These are phyloP conservation scores for Zaprionus obscuricornis DNA, from an alignment of 2,888 invertebrate species.

Conservation along the genomic window DNA sequence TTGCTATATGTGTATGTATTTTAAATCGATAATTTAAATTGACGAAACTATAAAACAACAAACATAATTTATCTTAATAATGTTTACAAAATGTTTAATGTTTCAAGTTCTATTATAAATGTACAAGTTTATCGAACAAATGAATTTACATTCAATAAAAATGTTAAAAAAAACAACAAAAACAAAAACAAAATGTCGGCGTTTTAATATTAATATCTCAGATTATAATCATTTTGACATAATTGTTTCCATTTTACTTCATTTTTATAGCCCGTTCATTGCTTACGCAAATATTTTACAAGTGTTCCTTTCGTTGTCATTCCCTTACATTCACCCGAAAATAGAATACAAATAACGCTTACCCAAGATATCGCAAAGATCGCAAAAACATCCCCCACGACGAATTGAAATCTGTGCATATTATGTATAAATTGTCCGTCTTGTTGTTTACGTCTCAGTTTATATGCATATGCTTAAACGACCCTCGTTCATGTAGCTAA, in stretches of 20 bases:
- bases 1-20: slow-evolving; percentile 47
- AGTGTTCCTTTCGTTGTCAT: too few relatives aligned
- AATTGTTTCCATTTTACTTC: too few relatives aligned
- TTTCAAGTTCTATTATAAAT: slow-evolving; percentile 34
- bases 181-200: slow-evolving; percentile 2
- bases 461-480: slow-evolving; percentile 21
- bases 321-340: too few relatives aligned
- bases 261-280: too few relatives aligned
- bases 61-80: slow-evolving; percentile 25
- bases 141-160: slow-evolving; percentile 36
- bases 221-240: too few relatives aligned
- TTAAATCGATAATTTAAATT: not conserved
- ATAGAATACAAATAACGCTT: too few relatives aligned
- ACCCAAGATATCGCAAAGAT: too few relatives aligned
- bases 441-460: slow-evolving; percentile 1
- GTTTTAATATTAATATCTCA: too few relatives aligned
- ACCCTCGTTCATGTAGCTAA: slow-evolving; percentile 42
- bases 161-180: too few relatives aligned
- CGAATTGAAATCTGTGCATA: slow-evolving; percentile 22
- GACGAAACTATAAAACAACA: slow-evolving; percentile 3
- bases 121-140: slow-evolving; percentile 41
- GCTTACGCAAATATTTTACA: too few relatives aligned
- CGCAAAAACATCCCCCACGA: slow-evolving; percentile 43
- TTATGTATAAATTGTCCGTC: slow-evolving; percentile 27
- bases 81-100: slow-evolving; percentile 45